Evolutionary conservation across 2,888 invertebrate species (phyloP), one percentile per base, ranked within the genome.

Genomic region (Holacanthella duospinosa): DNA sequence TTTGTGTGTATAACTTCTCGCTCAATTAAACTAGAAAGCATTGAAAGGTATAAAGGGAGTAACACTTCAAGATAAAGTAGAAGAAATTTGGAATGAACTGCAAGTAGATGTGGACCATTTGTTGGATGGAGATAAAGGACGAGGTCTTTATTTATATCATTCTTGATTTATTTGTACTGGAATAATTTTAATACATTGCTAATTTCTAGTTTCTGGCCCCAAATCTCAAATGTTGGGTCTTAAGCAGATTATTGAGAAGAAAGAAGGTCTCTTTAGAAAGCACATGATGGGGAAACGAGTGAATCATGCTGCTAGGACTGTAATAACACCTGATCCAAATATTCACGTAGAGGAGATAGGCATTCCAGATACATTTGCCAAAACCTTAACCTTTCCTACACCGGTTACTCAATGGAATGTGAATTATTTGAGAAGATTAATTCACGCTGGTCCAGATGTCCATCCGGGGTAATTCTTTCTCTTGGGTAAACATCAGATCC

Each of bases 221-320:
- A 60, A 65, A 19, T 26, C 67, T 21, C 60, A 66, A 62, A 69
- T 70, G 68, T 59, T 74, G 69, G 90, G 91, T 0, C 77, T 91
- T 0, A 90, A 89, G 75, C 89, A 90, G 76, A 79, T 83, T 68
- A 81, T 99, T 28, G 99, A 99, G 77, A 96, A 95, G 77, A 99
- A 99, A 78, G 84, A 87, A 68, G 97, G 97, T 6, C 80, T 97
- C 0, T 92, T 99, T 69, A 85, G 99, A 68, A 93, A 91, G 86
- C 87, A 99, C 76, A 97, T 99, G 95, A 99, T 99, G 99, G 99
- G 99, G 0, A 99, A 99, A 79, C 85, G 99, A 77, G 99, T 99
- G 0, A 94, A 99, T 77, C 97, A 84, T 80, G 94, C 97, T 0
- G 94, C 94, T 19, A 85, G 99, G 60, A 93, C 97, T 19, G 99